Evolutionary conservation across 2,888 invertebrate genomes (phyloP).

Genomic region (Nemoura dubitans): DNA sequence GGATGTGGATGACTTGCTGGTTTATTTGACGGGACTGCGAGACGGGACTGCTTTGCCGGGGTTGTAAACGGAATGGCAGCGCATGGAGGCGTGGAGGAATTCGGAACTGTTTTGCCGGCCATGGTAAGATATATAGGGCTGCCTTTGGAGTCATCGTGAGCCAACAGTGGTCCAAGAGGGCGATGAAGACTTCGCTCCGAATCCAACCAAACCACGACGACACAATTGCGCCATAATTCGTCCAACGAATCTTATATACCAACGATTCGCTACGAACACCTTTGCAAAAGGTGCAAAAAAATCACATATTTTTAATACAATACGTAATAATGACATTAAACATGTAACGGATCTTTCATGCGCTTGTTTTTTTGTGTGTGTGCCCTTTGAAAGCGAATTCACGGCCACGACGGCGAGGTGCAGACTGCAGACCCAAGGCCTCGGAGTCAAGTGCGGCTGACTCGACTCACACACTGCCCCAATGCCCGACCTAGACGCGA

Average conservation of each 20-base stretch:
- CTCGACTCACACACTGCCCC: background rate
- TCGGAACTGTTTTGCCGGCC: background rate
- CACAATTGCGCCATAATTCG: background rate
- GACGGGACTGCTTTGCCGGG: background rate
- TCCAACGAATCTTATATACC: too few species aligned
- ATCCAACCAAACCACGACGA: background rate
- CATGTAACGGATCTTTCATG: background rate
- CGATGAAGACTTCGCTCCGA: background rate
- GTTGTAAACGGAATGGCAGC: background rate
- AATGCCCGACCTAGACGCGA: background rate
- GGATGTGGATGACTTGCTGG: slow-evolving; percentile 19
- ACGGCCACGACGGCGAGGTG: background rate
- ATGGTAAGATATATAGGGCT: background rate
- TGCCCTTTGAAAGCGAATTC: background rate
- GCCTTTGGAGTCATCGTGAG: background rate
- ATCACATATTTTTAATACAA: background rate
- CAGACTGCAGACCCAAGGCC: background rate
- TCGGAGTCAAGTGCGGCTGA: background rate
- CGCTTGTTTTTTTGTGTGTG: background rate
- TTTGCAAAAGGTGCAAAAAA: background rate
- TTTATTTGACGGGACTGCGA: background rate
- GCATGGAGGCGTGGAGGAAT: background rate
- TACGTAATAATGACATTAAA: background rate
- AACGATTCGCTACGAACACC: background rate
- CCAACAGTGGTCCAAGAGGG: background rate